phyloP scores from a whole-genome alignment of 2,797 vertebrate species.

The Oceanodroma leucorhoa region DNA sequence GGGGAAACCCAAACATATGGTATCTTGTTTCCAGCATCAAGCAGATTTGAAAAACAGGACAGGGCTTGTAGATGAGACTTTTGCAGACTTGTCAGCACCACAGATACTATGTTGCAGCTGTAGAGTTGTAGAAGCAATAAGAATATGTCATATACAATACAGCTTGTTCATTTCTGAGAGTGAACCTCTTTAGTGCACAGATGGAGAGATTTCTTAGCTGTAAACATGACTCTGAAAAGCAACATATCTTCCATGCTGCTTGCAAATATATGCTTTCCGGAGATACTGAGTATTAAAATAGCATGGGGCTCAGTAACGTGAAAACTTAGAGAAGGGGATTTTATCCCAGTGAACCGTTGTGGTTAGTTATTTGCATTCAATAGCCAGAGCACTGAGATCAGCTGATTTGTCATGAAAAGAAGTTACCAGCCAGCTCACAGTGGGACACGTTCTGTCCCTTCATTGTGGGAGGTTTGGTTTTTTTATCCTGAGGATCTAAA shows the following conservation, averaged over 20 bases:
- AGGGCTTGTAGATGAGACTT: not conserved
- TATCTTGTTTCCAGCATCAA: not conserved
- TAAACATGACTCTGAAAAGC: not conserved
- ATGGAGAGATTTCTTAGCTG: not conserved
- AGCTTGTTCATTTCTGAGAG: not conserved
- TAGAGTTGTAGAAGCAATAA: not conserved
- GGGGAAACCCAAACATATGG: not conserved
- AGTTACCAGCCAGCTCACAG: not conserved
- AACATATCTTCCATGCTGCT: not conserved
- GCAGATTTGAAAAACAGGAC: not conserved
- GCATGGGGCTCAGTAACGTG: fast-evolving
- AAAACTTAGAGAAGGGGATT: not conserved
- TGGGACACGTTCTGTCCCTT: not conserved
- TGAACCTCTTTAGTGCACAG: not conserved
- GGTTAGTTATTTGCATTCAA: not conserved
- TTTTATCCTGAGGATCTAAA: not conserved
- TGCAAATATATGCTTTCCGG: not conserved
- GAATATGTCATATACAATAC: not conserved
- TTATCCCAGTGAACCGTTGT: not conserved
- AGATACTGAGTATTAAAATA: not conserved
- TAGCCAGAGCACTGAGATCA: not conserved
- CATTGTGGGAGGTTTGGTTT: not conserved
- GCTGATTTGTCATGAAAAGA: not conserved
- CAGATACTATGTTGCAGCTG: fast-evolving
- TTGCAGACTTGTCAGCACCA: not conserved